Base-by-base conservation (phyloP, 2,888 invertebrate genomes). In the Philonicus albiceps region DNA sequence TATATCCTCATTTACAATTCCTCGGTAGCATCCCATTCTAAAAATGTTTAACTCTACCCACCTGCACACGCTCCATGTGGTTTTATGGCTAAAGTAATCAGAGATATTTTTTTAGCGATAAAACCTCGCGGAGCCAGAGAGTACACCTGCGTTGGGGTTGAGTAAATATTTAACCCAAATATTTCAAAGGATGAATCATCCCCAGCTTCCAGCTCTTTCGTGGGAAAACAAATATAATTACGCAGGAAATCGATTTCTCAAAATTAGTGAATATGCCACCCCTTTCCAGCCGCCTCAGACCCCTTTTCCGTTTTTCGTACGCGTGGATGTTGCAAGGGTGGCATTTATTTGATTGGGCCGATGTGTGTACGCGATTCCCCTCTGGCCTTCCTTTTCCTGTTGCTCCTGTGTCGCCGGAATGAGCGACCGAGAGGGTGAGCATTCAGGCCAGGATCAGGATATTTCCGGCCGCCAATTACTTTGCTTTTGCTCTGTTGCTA, bases 161-260 rank as follows among this genome's bases (percentile, higher is more conserved):
- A 13, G 22, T 30, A 30, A 37, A 34, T 34, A n/a, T n/a, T n/a
- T n/a, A n/a, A n/a, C n/a, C n/a, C n/a, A n/a, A 34, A 72, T 74
- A 74, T 74, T 74, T 31, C 7, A 2, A n/a, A n/a, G n/a, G 6
- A 74, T 74, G 34, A 74, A 74, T 74, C 34, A 7, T 34, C 34
- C 27, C 27, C 74, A 13, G 30, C n/a, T 31, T n/a, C 31, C 30
- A 31, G 16, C 31, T 4, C 27, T 30, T 73, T 74, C 34, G 13
- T 16, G 27, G 43, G 40, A 43, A 78, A 78, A 43, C 40, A 78
- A 78, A 78, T 78, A 43, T 78, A 78, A 78, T 78, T 78, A 78
- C 40, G 27, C 22, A 27, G 40, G 40, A 43, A 78, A 78, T 78
- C 78, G 78, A 78, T 78, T 78, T 78, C 43, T 78, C 78, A 19